A percentile compares a stretch with the other conserved stretches of the same genome.
Evolutionary conservation across 2,888 invertebrate species (phyloP).

Genomic region (Limnephilus rhombicus): DNA sequence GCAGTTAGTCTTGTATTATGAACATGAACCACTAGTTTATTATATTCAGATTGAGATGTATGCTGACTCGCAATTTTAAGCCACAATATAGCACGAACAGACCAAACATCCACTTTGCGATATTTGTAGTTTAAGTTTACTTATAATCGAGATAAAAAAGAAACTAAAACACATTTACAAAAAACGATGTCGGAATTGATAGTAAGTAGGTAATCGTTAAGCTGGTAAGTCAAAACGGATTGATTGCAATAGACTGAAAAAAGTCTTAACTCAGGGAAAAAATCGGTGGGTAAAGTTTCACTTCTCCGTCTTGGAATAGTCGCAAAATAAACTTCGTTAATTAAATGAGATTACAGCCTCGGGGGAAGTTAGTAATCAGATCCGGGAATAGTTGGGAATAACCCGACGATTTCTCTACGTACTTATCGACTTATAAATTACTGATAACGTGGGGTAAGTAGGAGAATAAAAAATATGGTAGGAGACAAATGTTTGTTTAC

Average conservation of each 20-base stretch:
- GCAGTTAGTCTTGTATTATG: too few species aligned
- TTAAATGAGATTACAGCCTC: slow-evolving; percentile 15
- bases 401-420: neutral
- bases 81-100: too few species aligned
- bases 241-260: neutral
- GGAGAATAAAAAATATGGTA: neutral
- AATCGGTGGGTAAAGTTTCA: neutral
- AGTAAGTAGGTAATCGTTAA: neutral
- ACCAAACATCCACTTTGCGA: too few species aligned
- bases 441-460: neutral
- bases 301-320: slow-evolving; percentile 18
- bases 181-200: neutral
- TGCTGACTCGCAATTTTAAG: too few species aligned
- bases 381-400: slow-evolving; percentile 30
- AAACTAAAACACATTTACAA: too few species aligned
- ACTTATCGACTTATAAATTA: slow-evolving; percentile 29
- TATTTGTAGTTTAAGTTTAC: too few species aligned
- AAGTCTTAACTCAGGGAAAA: neutral
- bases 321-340: slow-evolving; percentile 41
- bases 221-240: neutral
- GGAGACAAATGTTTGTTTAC: neutral
- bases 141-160: too few species aligned
- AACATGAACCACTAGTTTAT: too few species aligned
- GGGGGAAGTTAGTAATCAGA: slow-evolving; percentile 14
- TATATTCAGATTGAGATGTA: too few species aligned